Evolutionary conservation across 2,113 vertebrate species (phyloP), one percentile per base, ranked within the genome.

Genomic region (Excalfactoria chinensis): DNA sequence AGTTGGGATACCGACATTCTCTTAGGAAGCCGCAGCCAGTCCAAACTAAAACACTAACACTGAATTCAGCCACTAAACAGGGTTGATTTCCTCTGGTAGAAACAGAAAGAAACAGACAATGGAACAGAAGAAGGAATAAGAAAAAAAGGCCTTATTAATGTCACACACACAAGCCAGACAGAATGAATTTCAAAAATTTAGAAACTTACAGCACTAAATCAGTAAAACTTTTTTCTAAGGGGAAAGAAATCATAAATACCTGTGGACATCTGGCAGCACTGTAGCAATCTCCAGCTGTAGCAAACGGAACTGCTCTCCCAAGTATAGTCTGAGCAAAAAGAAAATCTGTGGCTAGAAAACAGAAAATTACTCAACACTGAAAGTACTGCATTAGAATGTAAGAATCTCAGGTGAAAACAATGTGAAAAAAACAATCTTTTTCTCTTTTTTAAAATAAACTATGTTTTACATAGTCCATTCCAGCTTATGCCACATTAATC

Each of bases 251-350:
- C n/a, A 32, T 85, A 89, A 76, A 62, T 95, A 99, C 98, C 98
- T 99, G 98, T 46, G 98, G 98, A 96, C 98, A 99, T 95, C 97
- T 98, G 94, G 98, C 98, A 77, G 98, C 98, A 66, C 98, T 99
- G 88, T 99, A 99, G 96, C 98, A 99, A 92, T 99, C 98, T 87
- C 98, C 98, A 32, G 98, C 98, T 70, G 98, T 98, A 68, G 98
- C 98, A 85, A 99, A 99, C 0, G 98, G 98, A 83, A 99, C 98
- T 11, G 98, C 95, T 67, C 96, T 98, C 53, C 98, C 98, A 32
- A 98, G 91, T 58, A 97, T 74, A 69, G 98, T 99, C 84, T 98
- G 98, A 95, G 98, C 98, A 96, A 98, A 99, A 85, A 97, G 97
- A 87, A 99, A 97, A 96, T 99, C 98, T 95, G 98, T 98, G 95